Evolutionary conservation across 2,888 invertebrate genomes (phyloP).

Genomic region (Sabellastarte sp.): DNA sequence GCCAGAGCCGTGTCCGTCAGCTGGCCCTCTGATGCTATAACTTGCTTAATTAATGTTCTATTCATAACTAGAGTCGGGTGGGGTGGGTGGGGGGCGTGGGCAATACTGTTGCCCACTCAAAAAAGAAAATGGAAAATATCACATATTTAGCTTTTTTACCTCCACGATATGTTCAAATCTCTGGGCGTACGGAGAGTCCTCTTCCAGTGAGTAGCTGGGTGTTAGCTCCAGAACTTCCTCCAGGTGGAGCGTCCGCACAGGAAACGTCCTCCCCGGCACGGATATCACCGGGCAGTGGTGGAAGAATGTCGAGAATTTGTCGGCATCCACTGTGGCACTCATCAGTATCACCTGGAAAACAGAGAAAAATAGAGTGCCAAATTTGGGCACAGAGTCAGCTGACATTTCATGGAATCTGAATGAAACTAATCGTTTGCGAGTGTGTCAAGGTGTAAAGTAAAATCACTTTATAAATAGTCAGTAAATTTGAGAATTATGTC

Average conservation of each 20-base stretch:
- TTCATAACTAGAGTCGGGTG: no score
- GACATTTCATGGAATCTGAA: background rate
- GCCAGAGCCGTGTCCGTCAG: no score
- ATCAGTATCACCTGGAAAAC: slow-evolving; percentile 44
- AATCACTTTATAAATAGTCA: no score
- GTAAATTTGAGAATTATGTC: no score
- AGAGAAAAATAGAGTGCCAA: slow-evolving; percentile 33
- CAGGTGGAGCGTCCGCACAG: slow-evolving; percentile 42
- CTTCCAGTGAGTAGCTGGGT: slow-evolving; percentile 37
- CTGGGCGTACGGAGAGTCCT: slow-evolving; percentile 48
- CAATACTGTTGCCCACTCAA: no score
- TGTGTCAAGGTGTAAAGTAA: no score
- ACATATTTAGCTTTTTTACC: no score
- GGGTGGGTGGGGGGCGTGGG: no score
- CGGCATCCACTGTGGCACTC: slow-evolving; percentile 55
- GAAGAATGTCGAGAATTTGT: slow-evolving; percentile 53
- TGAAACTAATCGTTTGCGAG: background rate
- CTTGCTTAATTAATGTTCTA: no score
- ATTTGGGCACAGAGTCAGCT: slow-evolving; percentile 21
- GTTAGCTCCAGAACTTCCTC: slow-evolving; percentile 48
- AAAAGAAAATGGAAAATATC: no score
- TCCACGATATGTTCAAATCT: slow-evolving; percentile 33
- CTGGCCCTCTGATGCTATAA: no score
- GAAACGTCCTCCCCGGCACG: slow-evolving; percentile 51
- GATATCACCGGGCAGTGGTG: slow-evolving; percentile 48